Base-by-base conservation (phyloP, 2,888 invertebrate species). In the Ectemnius continuus region DNA sequence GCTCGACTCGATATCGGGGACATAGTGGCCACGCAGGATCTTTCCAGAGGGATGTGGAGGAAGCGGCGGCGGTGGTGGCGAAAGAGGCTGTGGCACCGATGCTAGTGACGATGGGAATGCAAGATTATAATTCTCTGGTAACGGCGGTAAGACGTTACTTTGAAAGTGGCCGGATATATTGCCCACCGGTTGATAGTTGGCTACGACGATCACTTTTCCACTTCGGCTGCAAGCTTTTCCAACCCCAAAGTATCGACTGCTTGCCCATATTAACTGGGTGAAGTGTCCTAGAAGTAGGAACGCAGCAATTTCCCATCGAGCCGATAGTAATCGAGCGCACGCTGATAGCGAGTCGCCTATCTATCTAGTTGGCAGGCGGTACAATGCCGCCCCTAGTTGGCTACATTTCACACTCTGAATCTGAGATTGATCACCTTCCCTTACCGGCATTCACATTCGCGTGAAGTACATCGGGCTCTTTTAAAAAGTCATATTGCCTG, bases 201-300 rank as follows among this genome's bases (percentile, higher is more conserved):
- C 96, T 0, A 97, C 97, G 0, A 97, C 96, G 78, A 96, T 94
- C 60, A 96, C 93, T 87, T 96, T 96, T 14, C 96, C 96, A 16
- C 95, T 94, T 58, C 95, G 92, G 46, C 95, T 95, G 65, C 94
- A 93, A 0, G 96, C 96, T 87, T 96, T 96, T 6, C 96, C 97
- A 0, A 97, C 94, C 2, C 97, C 97, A 87, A 97, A 94, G 88
- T 94, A 94, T 59, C 94, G 93, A 2, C 95, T 96, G 61, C 93
- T 93, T 48, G 94, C 93, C 97, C 97, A 97, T 26, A 97, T 95
- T 90, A 97, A 92, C 91, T 97, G 97, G 0, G 96, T 96, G 91
- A 97, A 97, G 90, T 97, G 96, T 72, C 97, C 97, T 96, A 47
- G 13, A 1, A 48, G 46, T 16, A 65, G 4, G 3, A 36, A 47